phyloP scores from a whole-genome alignment of 2,113 vertebrate species.

The Amazona vittata region DNA sequence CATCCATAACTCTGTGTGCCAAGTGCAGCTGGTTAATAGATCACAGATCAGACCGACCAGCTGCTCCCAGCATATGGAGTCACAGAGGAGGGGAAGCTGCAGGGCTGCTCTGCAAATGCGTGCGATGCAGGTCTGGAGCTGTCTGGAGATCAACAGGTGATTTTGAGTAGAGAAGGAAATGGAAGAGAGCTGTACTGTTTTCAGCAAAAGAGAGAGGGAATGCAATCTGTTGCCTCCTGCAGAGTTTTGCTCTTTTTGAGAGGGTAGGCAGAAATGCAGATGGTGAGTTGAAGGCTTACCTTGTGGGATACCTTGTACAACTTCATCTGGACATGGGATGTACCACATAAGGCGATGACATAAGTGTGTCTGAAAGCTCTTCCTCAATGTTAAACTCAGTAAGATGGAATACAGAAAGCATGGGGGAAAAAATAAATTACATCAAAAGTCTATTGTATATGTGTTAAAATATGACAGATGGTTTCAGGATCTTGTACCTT shows the following conservation, averaged over 20 bases:
- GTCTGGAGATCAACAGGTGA: neutral
- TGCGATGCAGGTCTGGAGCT: neutral
- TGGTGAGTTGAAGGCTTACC: neutral
- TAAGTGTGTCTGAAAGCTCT: neutral
- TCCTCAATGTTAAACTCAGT: neutral
- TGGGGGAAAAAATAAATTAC: neutral
- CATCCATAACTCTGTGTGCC: neutral
- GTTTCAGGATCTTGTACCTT: neutral
- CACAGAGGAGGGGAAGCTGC: neutral
- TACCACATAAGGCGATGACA: neutral
- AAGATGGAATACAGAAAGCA: neutral
- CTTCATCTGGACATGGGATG: neutral
- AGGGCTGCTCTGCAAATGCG: neutral
- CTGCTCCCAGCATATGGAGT: slow-evolving; percentile 11
- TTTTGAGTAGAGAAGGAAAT: neutral
- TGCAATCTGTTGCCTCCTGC: neutral
- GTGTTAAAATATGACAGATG: neutral
- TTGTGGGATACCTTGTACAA: neutral
- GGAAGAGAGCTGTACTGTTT: neutral
- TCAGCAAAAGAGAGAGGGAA: neutral
- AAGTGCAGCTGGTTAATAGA: neutral
- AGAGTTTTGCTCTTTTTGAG: neutral
- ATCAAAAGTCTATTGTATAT: neutral
- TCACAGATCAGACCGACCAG: neutral
- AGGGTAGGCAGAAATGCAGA: neutral